A percentile compares a stretch with the other conserved stretches of the same genome.
These are phyloP conservation scores for Actinostola sp. DNA, from an alignment of 92 coral and sea anemone genomes.

Conservation along the genomic window DNA sequence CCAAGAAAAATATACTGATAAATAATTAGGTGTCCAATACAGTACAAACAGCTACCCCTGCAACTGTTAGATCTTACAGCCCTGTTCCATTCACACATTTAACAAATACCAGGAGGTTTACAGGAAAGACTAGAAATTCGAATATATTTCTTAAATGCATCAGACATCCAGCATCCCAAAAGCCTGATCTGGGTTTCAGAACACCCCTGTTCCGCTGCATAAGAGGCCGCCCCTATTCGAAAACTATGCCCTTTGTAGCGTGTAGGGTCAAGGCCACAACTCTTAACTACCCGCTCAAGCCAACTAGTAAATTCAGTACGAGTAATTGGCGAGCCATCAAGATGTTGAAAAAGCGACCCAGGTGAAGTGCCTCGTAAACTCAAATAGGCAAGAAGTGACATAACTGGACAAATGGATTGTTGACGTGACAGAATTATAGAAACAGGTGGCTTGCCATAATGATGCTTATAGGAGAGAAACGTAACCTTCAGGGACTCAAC, in stretches of 20 bases:
- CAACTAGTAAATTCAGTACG: not conserved
- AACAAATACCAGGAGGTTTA: too few relatives aligned
- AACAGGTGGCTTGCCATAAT: conserved; percentile 15
- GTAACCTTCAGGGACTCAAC: conserved; percentile 21
- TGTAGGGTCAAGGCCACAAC: conserved; percentile 8
- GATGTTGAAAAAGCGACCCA: conserved; percentile 15
- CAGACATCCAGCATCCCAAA: conserved; percentile 27
- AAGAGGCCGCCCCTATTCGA: conserved; percentile 31
- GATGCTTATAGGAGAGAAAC: conserved; percentile 12
- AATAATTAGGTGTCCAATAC: too few relatives aligned
- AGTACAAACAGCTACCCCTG: too few relatives aligned
- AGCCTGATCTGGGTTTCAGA: conserved; percentile 22
- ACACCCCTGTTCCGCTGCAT: conserved; percentile 15
- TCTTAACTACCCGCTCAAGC: not conserved
- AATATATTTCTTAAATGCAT: conserved; percentile 27
- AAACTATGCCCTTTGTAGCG: conserved; percentile 16
- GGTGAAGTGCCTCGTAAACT: conserved; percentile 8
- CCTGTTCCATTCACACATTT: too few relatives aligned
- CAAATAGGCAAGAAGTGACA: not conserved
- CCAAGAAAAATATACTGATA: too few relatives aligned
- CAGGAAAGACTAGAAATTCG: conserved; percentile 1
- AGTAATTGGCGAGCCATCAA: conserved; percentile 22
- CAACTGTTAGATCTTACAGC: too few relatives aligned
- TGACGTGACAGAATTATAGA: conserved; percentile 15
- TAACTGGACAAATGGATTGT: conserved; percentile 14